Percentiles rank a stretch among this genome's conserved stretches.
Evolutionary conservation across 2,797 vertebrate species (phyloP).

Genomic region (Neosilurus hyrtlii): DNA sequence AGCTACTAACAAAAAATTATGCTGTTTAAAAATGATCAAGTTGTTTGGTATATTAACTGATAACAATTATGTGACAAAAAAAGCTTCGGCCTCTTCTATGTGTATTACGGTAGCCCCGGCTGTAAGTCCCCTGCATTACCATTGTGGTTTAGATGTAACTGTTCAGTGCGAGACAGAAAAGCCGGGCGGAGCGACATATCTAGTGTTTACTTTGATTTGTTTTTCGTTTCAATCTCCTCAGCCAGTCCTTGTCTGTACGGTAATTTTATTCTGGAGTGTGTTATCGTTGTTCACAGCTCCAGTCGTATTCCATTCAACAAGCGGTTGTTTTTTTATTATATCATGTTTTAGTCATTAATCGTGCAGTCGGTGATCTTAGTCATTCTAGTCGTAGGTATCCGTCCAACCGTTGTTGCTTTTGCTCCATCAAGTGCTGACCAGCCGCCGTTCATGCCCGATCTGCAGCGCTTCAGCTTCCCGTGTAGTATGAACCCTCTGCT

Average conservation of each 20-base stretch:
- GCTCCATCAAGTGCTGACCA: background rate
- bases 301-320: slow-evolving; percentile 4
- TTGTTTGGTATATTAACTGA: background rate
- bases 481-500: slow-evolving; percentile 91
- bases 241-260: too few species aligned
- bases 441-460: slow-evolving; percentile 80
- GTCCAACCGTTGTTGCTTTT: background rate
- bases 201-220: background rate
- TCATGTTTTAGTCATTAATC: background rate
- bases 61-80: background rate
- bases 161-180: slow-evolving; percentile 57
- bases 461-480: slow-evolving; percentile 80
- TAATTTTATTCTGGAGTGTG: background rate
- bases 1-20: too few species aligned
- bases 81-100: fast-evolving
- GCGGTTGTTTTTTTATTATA: background rate
- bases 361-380: background rate
- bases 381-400: slow-evolving; percentile 23
- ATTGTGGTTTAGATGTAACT: slow-evolving; percentile 49
- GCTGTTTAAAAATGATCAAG: too few species aligned
- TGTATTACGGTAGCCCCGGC: slow-evolving; percentile 67
- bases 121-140: slow-evolving; percentile 61
- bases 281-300: background rate
- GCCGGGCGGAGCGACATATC: slow-evolving; percentile 32
- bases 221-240: background rate